Conservation (phyloP, 2,888 invertebrate genomes). For the Folsomia manolachei region DNA sequence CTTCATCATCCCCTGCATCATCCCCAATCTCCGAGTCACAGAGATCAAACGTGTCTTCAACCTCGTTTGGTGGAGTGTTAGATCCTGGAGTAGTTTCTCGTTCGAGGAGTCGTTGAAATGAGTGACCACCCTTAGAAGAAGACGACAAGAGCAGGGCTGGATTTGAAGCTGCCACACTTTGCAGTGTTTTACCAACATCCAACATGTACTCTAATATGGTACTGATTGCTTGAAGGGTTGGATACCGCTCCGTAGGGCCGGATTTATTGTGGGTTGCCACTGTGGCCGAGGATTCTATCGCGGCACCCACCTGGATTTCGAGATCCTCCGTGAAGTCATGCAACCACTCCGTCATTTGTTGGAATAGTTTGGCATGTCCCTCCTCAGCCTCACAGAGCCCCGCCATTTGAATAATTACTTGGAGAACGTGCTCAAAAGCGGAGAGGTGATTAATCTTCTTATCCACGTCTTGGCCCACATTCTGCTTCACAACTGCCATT, state of each 20-base stretch:
- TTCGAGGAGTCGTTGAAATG: slow-evolving; percentile 27
- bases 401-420: slow-evolving; percentile 47
- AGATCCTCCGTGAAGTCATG: slow-evolving; percentile 43
- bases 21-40: slow-evolving; percentile 82
- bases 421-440: slow-evolving; percentile 42
- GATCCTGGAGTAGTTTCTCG: slow-evolving; percentile 47
- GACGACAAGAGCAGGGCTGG: slow-evolving; percentile 17
- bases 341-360: slow-evolving; percentile 48
- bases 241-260: slow-evolving; percentile 21
- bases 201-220: slow-evolving; percentile 49
- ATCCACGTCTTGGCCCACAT: slow-evolving; percentile 19
- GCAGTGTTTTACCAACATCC: slow-evolving; percentile 46
- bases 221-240: slow-evolving; percentile 34
- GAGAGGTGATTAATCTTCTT: slow-evolving; percentile 16
- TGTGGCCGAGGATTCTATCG: slow-evolving; percentile 22
- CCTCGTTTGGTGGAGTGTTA: slow-evolving; percentile 47
- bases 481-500: slow-evolving; percentile 36
- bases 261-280: neutral
- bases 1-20: slow-evolving; percentile 77
- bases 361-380: slow-evolving; percentile 44
- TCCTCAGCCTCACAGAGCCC: slow-evolving; percentile 41
- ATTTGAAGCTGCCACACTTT: slow-evolving; percentile 30
- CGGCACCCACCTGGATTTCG: slow-evolving; percentile 33
- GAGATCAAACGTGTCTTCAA: slow-evolving; percentile 50
- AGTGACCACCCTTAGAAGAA: slow-evolving; percentile 6